Evolutionary conservation across 2,888 invertebrate species (phyloP), one percentile per base, ranked within the genome.

Genomic region (Ryuthela nishihirai): DNA sequence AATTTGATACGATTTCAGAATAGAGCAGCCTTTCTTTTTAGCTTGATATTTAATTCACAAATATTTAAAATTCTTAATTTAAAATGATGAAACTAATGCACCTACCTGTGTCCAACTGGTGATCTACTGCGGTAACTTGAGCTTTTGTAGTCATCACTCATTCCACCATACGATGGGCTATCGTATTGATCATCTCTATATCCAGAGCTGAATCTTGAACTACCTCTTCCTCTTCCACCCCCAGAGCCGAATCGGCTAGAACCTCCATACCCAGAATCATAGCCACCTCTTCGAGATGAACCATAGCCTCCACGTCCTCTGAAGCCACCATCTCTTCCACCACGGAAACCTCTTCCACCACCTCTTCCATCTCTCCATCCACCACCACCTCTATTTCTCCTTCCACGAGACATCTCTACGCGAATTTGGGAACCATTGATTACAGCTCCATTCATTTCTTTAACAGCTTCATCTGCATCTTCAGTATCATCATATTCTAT

Each of bases 391-490:
- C 64, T 60, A n/a, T 63, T 50, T 18, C 40, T 39, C n/a, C 49
- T 39, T 7, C 64, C 64, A 10, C 55, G 23, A 25, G 56, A 63
- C 10, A 54, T 47, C 42, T 63, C 63, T 10, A 54, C 54, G 23
- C 59, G 25, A 3, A 63, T 54, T 32, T 54, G 43, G 4, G 59
- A 41, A 3, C 63, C 63, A 46, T 63, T 63, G n/a, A 63, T 59
- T 3, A 48, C 50, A 9, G 86, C 84, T 65, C 91, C 91, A 72
- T 92, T 91, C 78, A 92, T 82, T 71, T 84, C 85, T 75, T 84
- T 86, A 77, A 90, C 88, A 64, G 92, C 92, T 72, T 87, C 84
- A 74, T 89, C 88, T 36, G 92, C 92, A 78, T 92, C 91, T 72
- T 85, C 85, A 75, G 84, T 82, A 77, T 86, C 88, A 74, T 86